Evolutionary conservation across 2,888 invertebrate genomes (phyloP), one percentile per base, ranked within the genome.

Genomic region (Pachycephus smyrnensis): DNA sequence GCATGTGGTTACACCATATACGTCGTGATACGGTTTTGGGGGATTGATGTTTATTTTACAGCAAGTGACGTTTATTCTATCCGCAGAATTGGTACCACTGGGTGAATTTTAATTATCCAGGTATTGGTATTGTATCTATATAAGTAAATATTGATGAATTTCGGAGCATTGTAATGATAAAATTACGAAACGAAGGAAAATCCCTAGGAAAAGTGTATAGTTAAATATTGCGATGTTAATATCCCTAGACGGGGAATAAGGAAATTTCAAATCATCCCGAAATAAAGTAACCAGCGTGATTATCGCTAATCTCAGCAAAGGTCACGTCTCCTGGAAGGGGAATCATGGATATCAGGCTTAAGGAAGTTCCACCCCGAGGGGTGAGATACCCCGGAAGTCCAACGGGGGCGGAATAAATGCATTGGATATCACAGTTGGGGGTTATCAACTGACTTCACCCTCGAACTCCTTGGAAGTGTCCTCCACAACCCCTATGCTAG

Each of bases 351-450:
- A 55, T 55, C 55, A 55, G 55, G 55, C 55, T 55, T 55, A 55
- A 55, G 55, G 55, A 55, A 23, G 55, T 55, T 55, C 23, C 9
- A 55, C 23, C 55, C 55, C 9, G 55, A 55, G 55, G 55, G 55
- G 23, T 55, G 15, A 55, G 55, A 55, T 55, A 55, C 23, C 55
- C 23, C 2, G 23, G 23, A 55, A 55, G 55, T 23, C 55, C 55
- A 55, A 55, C 23, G 32, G 11, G 31, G 71, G 31, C 6, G 12
- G 31, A 71, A 71, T 71, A 71, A 71, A 71, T 71, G 71, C 71
- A 71, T 31, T 33, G 71, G 71, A 71, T 71, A 71, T 71, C 71
- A 71, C 33, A 71, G 71, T 71, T 0, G 71, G 71, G 32, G 71
- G 71, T 71, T 71, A 71, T 71, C 71, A 71, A 31, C 71, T 33